These are phyloP conservation scores for Portunus trituberculatus DNA, from an alignment of 1,140 invertebrate species.

Conservation along the genomic window DNA sequence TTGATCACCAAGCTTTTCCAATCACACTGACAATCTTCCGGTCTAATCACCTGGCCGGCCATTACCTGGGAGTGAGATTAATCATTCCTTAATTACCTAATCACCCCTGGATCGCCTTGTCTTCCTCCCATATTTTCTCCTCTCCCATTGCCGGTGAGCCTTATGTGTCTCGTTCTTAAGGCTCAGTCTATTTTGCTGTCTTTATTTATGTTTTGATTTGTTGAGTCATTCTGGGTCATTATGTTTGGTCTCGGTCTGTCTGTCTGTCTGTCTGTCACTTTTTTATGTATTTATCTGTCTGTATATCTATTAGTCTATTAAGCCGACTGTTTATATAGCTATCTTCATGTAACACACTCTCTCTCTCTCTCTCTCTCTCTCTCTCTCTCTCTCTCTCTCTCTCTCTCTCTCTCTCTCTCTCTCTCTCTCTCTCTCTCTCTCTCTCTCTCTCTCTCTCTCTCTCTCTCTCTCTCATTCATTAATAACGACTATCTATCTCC, in stretches of 20 bases:
- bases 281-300: neutral
- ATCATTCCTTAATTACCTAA: neutral
- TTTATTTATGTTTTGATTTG: neutral
- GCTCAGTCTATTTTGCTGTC: neutral
- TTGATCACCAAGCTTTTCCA: neutral
- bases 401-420: constrained; percentile 22
- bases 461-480: neutral
- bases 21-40: neutral
- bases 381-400: constrained; percentile 22
- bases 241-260: too few relatives aligned
- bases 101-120: neutral
- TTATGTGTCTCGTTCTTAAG: neutral
- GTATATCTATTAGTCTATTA: too few relatives aligned
- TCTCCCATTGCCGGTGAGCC: neutral
- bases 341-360: too few relatives aligned
- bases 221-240: too few relatives aligned
- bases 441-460: constrained; percentile 20
- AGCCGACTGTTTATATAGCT: too few relatives aligned
- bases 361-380: neutral
- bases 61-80: neutral
- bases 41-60: neutral
- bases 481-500: neutral
- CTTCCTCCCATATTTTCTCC: too few relatives aligned
- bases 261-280: neutral
- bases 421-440: neutral